Evolutionary conservation across 1,140 invertebrate genomes (phyloP).

Genomic region (Stratiolaelaps scimitus): DNA sequence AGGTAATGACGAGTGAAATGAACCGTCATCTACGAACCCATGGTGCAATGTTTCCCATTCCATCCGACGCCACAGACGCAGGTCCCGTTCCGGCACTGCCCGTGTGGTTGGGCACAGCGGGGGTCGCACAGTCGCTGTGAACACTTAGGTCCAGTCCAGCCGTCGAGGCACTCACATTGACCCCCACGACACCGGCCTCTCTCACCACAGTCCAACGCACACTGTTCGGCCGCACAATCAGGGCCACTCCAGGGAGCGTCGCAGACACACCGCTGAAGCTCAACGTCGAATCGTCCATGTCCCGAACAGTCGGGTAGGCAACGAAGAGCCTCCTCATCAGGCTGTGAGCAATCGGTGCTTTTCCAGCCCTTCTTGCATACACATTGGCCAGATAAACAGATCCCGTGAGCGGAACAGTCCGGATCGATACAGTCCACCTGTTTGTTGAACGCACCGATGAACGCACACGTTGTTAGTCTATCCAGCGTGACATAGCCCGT

Average conservation of each 20-base stretch:
- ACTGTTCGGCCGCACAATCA: slow-evolving; percentile 80
- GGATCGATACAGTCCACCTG: slow-evolving; percentile 70
- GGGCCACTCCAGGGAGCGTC: slow-evolving; percentile 75
- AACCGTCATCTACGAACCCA: slow-evolving; percentile 59
- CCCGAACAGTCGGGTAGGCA: slow-evolving; percentile 78
- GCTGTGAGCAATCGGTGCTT: slow-evolving; percentile 68
- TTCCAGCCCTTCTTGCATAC: slow-evolving; percentile 91
- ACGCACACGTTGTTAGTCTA: neutral
- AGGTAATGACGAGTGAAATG: slow-evolving; percentile 24
- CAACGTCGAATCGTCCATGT: slow-evolving; percentile 74
- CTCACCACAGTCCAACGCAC: slow-evolving; percentile 74
- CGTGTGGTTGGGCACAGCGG: slow-evolving; percentile 75
- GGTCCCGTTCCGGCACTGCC: slow-evolving; percentile 90
- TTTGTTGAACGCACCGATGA: neutral
- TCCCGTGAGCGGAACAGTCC: slow-evolving; percentile 74
- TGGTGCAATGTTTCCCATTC: slow-evolving; percentile 89
- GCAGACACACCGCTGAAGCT: slow-evolving; percentile 69
- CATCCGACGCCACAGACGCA: slow-evolving; percentile 91
- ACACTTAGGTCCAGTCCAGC: slow-evolving; percentile 80
- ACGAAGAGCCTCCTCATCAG: slow-evolving; percentile 72
- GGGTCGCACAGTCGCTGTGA: slow-evolving; percentile 67
- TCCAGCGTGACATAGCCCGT: neutral
- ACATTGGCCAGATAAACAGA: slow-evolving; percentile 80
- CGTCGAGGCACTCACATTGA: slow-evolving; percentile 69
- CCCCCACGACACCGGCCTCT: slow-evolving; percentile 80